Evolutionary conservation across 2,113 vertebrate genomes (phyloP), one percentile per base, ranked within the genome.

Genomic region (Donacobius atricapilla): DNA sequence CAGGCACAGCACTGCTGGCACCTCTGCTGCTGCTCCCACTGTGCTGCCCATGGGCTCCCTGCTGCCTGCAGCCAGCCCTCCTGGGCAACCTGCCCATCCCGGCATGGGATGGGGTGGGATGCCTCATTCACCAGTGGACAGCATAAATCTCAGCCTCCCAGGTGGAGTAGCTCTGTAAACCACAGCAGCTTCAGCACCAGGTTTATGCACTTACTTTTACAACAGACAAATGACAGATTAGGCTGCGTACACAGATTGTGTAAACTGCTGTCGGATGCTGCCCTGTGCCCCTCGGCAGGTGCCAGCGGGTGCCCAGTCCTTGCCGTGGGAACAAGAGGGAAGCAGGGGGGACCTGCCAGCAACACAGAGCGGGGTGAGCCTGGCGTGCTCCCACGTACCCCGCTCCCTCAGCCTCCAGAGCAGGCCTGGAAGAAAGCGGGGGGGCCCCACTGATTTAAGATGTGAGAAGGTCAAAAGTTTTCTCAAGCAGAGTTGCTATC

Each of bases 381-480:
- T 6, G 1, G 15, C 15, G 28, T 1, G 2, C 40, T 86, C 77
- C 95, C 79, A n/a, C 3, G 0, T 35, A 71, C 65, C 65, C 60
- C 1, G 0, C 14, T 76, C 79, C 51, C 22, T 61, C 15, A 4
- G 86, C 71, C 71, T 81, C 89, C 51, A 73, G 83, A 63, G 88
- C 82, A 76, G 53, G 44, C 66, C 53, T 3, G 5, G 40, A 68
- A 76, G 23, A 78, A 47, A 71, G 84, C 0, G 0, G 39, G 47
- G 60, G 1, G 5, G 9, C 39, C 0, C 5, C 65, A 5, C 60
- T 95, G 96, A 96, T 97, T 96, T 97, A 96, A 95, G 96, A 96
- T 31, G 93, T 96, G 96, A 95, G 95, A 96, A 94, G 94, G 95
- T 96, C 96, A 96, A 94, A 96, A 97, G 96, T 96, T 97, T 96